These are phyloP conservation scores for Heterodera schachtii DNA, from an alignment of 1,140 invertebrate genomes.

Conservation along the genomic window DNA sequence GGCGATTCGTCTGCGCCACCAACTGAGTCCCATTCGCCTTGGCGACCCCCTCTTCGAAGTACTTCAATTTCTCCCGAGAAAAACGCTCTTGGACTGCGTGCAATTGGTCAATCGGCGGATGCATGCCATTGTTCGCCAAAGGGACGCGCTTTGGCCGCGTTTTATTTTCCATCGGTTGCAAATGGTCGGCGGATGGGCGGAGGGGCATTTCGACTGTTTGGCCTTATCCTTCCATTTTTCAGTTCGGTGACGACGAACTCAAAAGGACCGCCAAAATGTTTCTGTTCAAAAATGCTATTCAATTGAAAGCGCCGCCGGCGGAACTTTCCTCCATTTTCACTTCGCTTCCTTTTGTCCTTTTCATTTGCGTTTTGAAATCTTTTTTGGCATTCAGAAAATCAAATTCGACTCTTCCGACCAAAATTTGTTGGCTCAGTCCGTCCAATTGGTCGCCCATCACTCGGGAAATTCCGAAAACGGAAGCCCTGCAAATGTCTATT, in stretches of 20 bases:
- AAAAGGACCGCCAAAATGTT: constrained; percentile 14
- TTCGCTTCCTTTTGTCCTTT: constrained; percentile 1
- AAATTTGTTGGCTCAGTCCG: not conserved
- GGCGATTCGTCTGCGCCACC: not conserved
- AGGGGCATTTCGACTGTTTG: not conserved
- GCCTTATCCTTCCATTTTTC: not conserved
- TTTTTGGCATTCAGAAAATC: constrained; percentile 13
- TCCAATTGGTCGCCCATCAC: constrained; percentile 11
- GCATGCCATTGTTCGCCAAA: constrained; percentile 8
- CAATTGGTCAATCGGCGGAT: constrained; percentile 13
- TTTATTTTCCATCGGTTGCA: not conserved
- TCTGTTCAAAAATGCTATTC: constrained; percentile 20
- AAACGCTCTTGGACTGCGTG: constrained; percentile 15
- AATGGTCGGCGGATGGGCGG: constrained; percentile 1
- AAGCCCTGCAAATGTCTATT: not conserved
- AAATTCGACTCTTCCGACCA: not conserved
- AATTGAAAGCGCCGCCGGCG: constrained; percentile 5
- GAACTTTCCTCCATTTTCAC: constrained; percentile 15
- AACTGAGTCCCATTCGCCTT: constrained; percentile 1
- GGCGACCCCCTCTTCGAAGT: constrained; percentile 18
- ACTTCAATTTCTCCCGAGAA: constrained; percentile 12
- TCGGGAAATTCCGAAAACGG: not conserved
- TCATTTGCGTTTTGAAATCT: not conserved
- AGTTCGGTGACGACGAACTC: constrained; percentile 11
- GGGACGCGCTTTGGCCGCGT: constrained; percentile 15